Evolutionary conservation across 2,113 vertebrate species (phyloP).

Genomic region (Coptodon rendalli): DNA sequence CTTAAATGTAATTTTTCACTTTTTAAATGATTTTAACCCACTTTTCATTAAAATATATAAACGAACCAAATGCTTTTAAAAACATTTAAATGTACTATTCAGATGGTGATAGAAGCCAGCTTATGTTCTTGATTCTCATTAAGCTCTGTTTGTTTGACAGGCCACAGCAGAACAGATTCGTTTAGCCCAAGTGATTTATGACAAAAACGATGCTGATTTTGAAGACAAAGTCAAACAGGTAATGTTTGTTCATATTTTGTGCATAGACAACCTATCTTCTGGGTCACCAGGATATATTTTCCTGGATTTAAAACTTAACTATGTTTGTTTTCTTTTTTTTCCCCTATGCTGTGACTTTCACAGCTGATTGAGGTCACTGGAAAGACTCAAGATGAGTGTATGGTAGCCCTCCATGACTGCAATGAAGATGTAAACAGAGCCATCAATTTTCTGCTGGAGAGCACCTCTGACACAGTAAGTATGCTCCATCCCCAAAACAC

Average conservation of each 20-base stretch:
- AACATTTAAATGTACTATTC: background rate
- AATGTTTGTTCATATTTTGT: background rate
- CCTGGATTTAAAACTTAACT: background rate
- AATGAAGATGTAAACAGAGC: conserved; percentile 93
- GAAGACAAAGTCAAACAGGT: conserved; percentile 98
- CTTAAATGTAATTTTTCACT: background rate
- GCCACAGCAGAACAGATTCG: conserved; percentile 98
- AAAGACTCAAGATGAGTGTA: conserved; percentile 91
- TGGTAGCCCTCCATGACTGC: conserved; percentile 93
- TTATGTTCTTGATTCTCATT: background rate
- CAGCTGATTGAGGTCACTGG: conserved; percentile 97
- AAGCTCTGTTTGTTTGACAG: conserved; percentile 64
- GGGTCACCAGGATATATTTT: background rate
- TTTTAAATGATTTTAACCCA: background rate
- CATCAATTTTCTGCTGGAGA: conserved; percentile 92
- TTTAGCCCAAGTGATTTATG: conserved; percentile 93
- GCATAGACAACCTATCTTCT: background rate
- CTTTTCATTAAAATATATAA: background rate
- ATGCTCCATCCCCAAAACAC: background rate
- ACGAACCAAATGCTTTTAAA: background rate
- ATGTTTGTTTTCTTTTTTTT: background rate
- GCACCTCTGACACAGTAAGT: conserved; percentile 83
- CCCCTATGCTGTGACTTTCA: background rate
- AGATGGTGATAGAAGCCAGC: background rate
- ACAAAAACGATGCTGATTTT: conserved; percentile 95